Percentiles rank a stretch among this genome's conserved stretches.
phyloP scores from a whole-genome alignment of 1,140 invertebrate species.

The Hyles euphorbiae region DNA sequence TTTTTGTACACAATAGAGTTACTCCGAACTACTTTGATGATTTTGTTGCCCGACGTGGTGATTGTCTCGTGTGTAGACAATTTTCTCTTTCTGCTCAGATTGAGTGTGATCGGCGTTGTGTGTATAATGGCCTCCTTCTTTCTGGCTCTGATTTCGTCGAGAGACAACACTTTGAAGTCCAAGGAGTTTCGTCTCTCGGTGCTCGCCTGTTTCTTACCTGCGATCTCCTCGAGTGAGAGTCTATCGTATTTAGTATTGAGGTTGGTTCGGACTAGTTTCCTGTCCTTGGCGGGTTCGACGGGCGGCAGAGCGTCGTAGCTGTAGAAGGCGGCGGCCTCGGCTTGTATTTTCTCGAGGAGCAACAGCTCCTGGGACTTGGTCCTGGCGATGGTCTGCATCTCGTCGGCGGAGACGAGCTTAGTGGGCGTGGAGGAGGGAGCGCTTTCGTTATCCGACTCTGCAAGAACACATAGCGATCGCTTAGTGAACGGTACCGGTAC shows the following conservation, averaged over 20 bases:
- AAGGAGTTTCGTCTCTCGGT: conserved; percentile 36
- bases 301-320: conserved; percentile 66
- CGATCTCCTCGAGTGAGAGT: conserved; percentile 50
- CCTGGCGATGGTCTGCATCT: conserved; percentile 34
- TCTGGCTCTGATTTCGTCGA: conserved; percentile 58
- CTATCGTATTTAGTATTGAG: conserved; percentile 50
- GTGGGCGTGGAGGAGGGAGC: conserved; percentile 76
- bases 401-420: conserved; percentile 56
- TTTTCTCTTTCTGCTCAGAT: conserved; percentile 54
- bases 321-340: conserved; percentile 81
- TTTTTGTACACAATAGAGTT: conserved; percentile 68
- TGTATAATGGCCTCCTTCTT: conserved; percentile 52
- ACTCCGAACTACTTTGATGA: conserved; percentile 63
- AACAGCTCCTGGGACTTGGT: conserved; percentile 82
- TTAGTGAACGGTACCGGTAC: conserved; percentile 31
- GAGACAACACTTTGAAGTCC: conserved; percentile 61
- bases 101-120: conserved; percentile 47
- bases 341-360: conserved; percentile 81
- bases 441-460: conserved; percentile 84
- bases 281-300: conserved; percentile 31
- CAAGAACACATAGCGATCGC: conserved; percentile 78
- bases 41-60: conserved; percentile 59
- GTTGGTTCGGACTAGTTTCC: conserved; percentile 46
- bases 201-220: conserved; percentile 40
- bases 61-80: conserved; percentile 58